Conservation (phyloP, 2,888 invertebrate species). For the Camptogramma bilineatum region DNA sequence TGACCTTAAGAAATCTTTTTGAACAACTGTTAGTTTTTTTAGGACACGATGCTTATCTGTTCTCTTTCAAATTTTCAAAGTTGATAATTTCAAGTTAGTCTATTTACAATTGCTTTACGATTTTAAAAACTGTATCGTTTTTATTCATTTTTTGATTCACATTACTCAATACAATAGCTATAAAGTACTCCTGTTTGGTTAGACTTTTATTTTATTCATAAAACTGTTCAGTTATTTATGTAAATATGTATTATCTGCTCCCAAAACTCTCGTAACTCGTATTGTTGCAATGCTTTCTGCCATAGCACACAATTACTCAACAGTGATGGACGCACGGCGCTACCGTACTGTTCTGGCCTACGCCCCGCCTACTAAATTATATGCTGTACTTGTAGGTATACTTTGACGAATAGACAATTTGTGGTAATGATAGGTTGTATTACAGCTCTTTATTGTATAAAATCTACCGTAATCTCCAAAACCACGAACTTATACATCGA, state of each 20-base stretch:
- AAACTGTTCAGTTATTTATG: not conserved
- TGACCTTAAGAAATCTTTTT: too few species aligned
- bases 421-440: slow-evolving; percentile 25
- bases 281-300: slow-evolving; percentile 28
- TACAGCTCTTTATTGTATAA: slow-evolving; percentile 4
- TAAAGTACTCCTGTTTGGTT: too few species aligned
- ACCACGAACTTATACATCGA: too few species aligned
- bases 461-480: not conserved
- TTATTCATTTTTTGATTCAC: too few species aligned
- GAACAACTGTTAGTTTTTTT: too few species aligned
- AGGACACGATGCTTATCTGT: too few species aligned
- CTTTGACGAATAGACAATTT: slow-evolving; percentile 26
- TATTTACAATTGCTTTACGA: too few species aligned
- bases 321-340: slow-evolving; percentile 65
- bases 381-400: slow-evolving; percentile 32
- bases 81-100: too few species aligned
- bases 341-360: slow-evolving; percentile 51
- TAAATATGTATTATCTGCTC: slow-evolving; percentile 29
- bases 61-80: too few species aligned
- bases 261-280: slow-evolving; percentile 4
- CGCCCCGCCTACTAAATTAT: slow-evolving; percentile 48
- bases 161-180: too few species aligned
- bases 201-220: too few species aligned
- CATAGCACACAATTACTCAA: slow-evolving; percentile 63
- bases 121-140: too few species aligned